These are phyloP conservation scores for Struthio camelus DNA, from an alignment of 2,113 vertebrate genomes.

Conservation along the genomic window DNA sequence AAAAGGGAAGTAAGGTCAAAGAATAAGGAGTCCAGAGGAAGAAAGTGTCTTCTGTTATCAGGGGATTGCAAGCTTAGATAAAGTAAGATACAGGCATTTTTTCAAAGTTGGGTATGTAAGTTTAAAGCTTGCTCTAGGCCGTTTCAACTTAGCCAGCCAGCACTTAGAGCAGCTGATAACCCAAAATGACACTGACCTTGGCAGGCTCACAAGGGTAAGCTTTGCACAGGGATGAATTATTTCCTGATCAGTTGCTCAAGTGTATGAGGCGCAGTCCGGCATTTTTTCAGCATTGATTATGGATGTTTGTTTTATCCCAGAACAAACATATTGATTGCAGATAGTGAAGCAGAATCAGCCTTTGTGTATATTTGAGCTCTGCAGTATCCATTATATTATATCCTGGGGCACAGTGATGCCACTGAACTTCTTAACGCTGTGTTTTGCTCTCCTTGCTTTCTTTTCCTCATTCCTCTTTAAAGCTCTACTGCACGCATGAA, in stretches of 20 bases:
- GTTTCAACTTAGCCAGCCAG: background rate
- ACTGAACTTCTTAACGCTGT: background rate
- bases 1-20: background rate
- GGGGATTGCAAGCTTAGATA: background rate
- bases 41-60: background rate
- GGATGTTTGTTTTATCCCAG: constrained; percentile 12
- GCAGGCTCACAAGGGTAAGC: constrained; percentile 10
- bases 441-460: background rate
- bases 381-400: background rate
- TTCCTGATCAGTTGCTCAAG: constrained; percentile 13
- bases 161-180: constrained; percentile 28
- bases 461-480: background rate
- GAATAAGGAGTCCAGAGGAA: background rate
- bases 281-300: constrained; percentile 19
- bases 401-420: background rate
- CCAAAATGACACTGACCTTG: constrained; percentile 41
- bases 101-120: background rate
- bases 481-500: background rate
- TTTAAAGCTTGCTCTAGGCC: constrained; percentile 34
- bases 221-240: background rate
- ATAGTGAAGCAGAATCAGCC: background rate
- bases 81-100: background rate
- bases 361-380: background rate
- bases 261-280: background rate
- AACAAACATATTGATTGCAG: background rate